A percentile compares a stretch with the other conserved stretches of the same genome.
Evolutionary conservation across 1,140 invertebrate genomes (phyloP).

Genomic region (Oncopodura yosiiana): DNA sequence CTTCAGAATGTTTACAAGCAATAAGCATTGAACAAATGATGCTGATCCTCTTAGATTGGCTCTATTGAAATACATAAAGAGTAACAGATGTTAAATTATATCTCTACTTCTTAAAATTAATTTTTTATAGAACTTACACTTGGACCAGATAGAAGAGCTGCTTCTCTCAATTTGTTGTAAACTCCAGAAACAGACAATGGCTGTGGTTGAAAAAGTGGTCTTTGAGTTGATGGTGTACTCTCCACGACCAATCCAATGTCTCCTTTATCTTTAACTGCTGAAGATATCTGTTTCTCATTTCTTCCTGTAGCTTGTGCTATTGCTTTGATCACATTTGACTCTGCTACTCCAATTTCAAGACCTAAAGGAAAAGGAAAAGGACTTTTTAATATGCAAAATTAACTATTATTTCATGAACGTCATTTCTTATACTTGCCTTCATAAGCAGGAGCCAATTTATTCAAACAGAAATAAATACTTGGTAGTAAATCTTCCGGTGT

Average conservation of each 20-base stretch:
- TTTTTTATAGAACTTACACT: conserved; percentile 46
- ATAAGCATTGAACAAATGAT: conserved; percentile 88
- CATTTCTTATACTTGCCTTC: conserved; percentile 51
- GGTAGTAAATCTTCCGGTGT: conserved; percentile 78
- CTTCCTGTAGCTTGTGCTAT: conserved; percentile 86
- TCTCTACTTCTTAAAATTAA: too few relatives aligned
- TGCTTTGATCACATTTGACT: conserved; percentile 86
- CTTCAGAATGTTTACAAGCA: conserved; percentile 80
- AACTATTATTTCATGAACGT: background rate
- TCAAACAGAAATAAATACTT: conserved; percentile 89
- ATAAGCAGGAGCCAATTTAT: conserved; percentile 89
- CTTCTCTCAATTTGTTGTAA: conserved; percentile 77
- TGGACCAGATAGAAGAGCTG: conserved; percentile 76
- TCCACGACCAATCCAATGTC: conserved; percentile 92
- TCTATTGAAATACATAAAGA: conserved; percentile 40
- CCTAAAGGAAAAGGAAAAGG: conserved; percentile 48
- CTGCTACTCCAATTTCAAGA: conserved; percentile 83
- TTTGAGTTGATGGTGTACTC: conserved; percentile 75
- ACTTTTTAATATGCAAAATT: conserved; percentile 1
- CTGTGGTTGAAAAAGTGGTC: conserved; percentile 67
- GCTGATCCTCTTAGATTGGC: conserved; percentile 79
- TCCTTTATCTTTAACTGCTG: conserved; percentile 64
- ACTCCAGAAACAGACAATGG: conserved; percentile 59
- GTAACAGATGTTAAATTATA: conserved; percentile 11
- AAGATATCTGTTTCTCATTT: conserved; percentile 72